Conservation (phyloP, 2,888 invertebrate genomes). For the Apamea monoglypha region DNA sequence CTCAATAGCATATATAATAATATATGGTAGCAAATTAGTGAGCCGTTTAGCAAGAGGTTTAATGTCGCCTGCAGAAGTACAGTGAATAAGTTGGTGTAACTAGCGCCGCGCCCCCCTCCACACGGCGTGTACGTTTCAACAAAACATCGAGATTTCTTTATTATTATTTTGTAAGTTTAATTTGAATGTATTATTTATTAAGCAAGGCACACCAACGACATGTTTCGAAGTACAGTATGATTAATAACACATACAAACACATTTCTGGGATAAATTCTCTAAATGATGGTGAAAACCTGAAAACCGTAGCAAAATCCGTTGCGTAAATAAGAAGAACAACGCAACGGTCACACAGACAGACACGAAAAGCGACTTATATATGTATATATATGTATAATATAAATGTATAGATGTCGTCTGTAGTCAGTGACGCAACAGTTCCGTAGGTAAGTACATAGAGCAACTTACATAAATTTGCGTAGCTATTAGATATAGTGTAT, state of each 20-base stretch:
- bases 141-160: too few relatives aligned
- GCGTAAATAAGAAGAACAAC: too few relatives aligned
- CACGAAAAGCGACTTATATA: neutral
- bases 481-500: too few relatives aligned
- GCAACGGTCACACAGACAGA: too few relatives aligned
- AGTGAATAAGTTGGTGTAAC: neutral
- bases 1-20: too few relatives aligned
- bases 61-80: neutral
- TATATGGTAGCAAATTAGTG: neutral
- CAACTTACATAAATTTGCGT: neutral
- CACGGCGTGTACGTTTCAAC: too few relatives aligned
- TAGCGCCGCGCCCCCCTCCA: neutral
- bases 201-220: too few relatives aligned
- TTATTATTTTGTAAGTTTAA: too few relatives aligned
- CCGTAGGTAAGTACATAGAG: neutral
- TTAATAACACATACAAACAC: neutral
- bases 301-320: neutral
- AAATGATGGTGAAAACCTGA: neutral
- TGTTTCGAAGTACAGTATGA: too few relatives aligned
- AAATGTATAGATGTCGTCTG: neutral
- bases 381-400: too few relatives aligned
- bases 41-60: neutral
- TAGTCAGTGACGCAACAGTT: conserved; percentile 4
- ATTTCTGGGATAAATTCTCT: neutral
- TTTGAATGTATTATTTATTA: neutral